Evolutionary conservation across 2,797 vertebrate genomes (phyloP), one percentile per base, ranked within the genome.

Genomic region (Mustela erminea): DNA sequence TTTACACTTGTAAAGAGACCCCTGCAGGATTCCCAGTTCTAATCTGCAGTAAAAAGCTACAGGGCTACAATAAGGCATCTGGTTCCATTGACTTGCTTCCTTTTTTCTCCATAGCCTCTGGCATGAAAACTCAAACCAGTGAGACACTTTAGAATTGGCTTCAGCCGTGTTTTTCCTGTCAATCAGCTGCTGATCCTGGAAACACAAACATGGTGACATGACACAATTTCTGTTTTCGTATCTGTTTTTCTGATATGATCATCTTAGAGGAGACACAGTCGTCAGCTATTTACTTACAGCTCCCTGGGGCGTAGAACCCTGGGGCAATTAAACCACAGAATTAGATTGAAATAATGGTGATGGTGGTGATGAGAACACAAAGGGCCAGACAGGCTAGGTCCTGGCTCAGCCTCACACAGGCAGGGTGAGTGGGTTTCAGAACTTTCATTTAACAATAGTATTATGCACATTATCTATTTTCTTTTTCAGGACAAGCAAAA

Each of bases 231-330:
- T 97, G 95, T 98, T 98, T 98, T 98, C 98, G 97, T 98, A 97
- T 97, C 98, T 98, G 98, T 98, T 95, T 97, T 98, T 98, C 96
- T 98, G 98, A 98, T 98, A 95, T 97, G 93, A 98, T 98, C 97
- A 98, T 98, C 97, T 96, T 96, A 86, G 98, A 98, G 97, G 95
- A 98, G 96, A 0, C 12, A 77, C 41, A 91, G 93, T 97, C 96
- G 97, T 98, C 98, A 98, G 97, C 98, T 98, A 90, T 98, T 98
- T 98, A 97, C 97, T 97, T 87, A 60, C 81, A 86, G 97, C 2
- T 74, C 96, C 98, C 95, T 12, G 66, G 80, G 92, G 96, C 93
- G 97, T 87, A 96, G 95, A 90, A 95, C 95, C 84, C 94, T 97
- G 98, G 97, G 97, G 4, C 98, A 98, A 97, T 98, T 96, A 98